Percentiles rank a stretch among this genome's conserved stretches.
These are phyloP conservation scores for Trogon surrucura DNA, from an alignment of 2,113 vertebrate genomes.

Conservation along the genomic window DNA sequence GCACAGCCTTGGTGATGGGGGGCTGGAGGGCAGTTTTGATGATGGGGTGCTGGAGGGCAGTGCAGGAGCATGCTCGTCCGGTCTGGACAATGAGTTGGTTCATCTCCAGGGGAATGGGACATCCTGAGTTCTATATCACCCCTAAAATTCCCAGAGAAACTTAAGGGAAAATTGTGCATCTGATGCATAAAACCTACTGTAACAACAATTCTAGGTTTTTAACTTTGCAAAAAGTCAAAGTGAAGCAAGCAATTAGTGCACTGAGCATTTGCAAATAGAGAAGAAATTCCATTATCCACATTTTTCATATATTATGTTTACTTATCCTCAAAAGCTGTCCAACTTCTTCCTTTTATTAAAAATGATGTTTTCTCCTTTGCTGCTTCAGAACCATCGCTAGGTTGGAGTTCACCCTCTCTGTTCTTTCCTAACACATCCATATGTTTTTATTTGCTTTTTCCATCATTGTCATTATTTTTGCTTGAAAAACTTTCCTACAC, in stretches of 20 bases:
- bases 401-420: background rate
- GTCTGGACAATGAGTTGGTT: background rate
- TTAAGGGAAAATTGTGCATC: background rate
- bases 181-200: background rate
- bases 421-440: background rate
- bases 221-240: background rate
- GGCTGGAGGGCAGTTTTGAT: background rate
- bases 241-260: background rate
- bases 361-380: background rate
- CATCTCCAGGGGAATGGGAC: background rate
- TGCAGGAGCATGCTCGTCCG: background rate
- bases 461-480: background rate
- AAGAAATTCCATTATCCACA: background rate
- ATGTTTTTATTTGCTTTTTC: background rate
- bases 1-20: rapidly evolving
- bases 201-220: background rate
- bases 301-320: background rate
- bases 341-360: background rate
- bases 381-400: background rate
- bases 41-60: background rate
- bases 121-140: background rate
- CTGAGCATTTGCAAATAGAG: background rate
- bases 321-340: background rate
- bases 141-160: background rate
- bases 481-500: background rate